Conservation (phyloP, 2,888 invertebrate species). For the Euplexia lucipara region DNA sequence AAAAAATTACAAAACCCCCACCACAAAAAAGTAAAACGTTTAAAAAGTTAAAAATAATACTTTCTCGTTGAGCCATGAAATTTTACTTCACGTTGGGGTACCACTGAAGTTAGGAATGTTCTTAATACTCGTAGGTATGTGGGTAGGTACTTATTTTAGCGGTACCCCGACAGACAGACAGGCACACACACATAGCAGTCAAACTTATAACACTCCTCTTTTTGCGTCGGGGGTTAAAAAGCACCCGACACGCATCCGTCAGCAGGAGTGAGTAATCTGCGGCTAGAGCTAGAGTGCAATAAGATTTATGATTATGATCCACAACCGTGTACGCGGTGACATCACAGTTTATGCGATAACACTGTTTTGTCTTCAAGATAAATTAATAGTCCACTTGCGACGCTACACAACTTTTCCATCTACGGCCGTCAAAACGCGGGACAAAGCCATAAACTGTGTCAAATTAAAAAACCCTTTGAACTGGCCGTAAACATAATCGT, state of each 20-base stretch:
- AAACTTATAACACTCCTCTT: too few species aligned
- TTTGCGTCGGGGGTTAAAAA: too few species aligned
- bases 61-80: too few species aligned
- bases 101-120: too few species aligned
- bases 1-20: too few species aligned
- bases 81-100: too few species aligned
- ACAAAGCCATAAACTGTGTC: conserved; percentile 87
- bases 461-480: conserved; percentile 89
- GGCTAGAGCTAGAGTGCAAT: conserved; percentile 47
- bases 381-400: conserved; percentile 66
- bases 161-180: too few species aligned
- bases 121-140: too few species aligned
- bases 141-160: too few species aligned
- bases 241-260: conserved; percentile 35
- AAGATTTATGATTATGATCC: conserved; percentile 61
- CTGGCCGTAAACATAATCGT: conserved; percentile 84
- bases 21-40: too few species aligned
- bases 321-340: conserved; percentile 51
- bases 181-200: too few species aligned
- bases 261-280: conserved; percentile 51
- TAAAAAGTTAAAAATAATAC: too few species aligned
- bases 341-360: conserved; percentile 63
- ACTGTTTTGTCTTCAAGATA: conserved; percentile 62
- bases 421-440: conserved; percentile 77
- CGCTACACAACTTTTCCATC: conserved; percentile 73